These are phyloP conservation scores for Triplophysa tibetana DNA, from an alignment of 2,113 vertebrate species.

Conservation along the genomic window DNA sequence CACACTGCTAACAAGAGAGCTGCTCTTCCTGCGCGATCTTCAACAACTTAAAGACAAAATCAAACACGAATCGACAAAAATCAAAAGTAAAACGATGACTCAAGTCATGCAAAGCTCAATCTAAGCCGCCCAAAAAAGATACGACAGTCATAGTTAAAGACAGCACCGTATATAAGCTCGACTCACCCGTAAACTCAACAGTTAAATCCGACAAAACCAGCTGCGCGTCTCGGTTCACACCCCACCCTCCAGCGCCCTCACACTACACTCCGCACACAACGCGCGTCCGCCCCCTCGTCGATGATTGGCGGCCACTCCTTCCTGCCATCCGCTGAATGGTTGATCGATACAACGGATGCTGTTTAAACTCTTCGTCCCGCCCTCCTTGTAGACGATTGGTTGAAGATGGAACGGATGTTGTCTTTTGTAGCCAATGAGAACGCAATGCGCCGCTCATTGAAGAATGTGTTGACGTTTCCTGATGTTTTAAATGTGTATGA, in stretches of 20 bases:
- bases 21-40: slow-evolving; percentile 4
- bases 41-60: slow-evolving; percentile 8
- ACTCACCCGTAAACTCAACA: slow-evolving; percentile 53
- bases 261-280: not conserved
- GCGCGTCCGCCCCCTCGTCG: not conserved
- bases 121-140: not conserved
- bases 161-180: slow-evolving; percentile 43
- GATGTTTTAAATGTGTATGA: not conserved
- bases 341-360: not conserved
- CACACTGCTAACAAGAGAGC: slow-evolving; percentile 5
- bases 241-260: slow-evolving; percentile 28
- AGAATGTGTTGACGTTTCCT: not conserved
- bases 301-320: not conserved
- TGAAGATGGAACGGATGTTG: slow-evolving; percentile 26
- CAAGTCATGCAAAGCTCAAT: not conserved
- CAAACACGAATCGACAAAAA: not conserved
- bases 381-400: not conserved
- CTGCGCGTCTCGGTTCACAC: slow-evolving; percentile 3
- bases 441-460: not conserved
- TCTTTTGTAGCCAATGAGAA: not conserved
- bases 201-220: slow-evolving; percentile 35
- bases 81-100: not conserved
- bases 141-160: slow-evolving; percentile 10
- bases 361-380: not conserved
- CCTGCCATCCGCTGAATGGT: not conserved